These are phyloP conservation scores for Andricus curvator DNA, from an alignment of 2,888 invertebrate genomes.

Conservation along the genomic window DNA sequence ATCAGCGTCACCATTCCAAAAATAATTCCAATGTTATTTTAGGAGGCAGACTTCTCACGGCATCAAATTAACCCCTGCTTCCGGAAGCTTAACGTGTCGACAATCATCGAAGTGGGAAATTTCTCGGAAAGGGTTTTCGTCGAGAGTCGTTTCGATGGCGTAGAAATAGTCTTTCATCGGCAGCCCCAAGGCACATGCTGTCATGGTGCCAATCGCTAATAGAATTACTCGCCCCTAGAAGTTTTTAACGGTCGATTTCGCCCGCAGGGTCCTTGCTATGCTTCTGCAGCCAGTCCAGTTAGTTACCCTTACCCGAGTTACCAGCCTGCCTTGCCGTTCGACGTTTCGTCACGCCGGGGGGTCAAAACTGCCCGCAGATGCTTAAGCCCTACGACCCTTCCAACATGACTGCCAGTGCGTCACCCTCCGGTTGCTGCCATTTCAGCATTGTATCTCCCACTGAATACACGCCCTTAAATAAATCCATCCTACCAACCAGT, in stretches of 20 bases:
- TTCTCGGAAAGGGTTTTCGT: slow-evolving; percentile 1
- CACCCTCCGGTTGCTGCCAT: slow-evolving; percentile 44
- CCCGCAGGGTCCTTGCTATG: slow-evolving; percentile 57
- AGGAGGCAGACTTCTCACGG: neutral
- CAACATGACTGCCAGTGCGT: slow-evolving; percentile 50
- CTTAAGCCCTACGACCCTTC: slow-evolving; percentile 58
- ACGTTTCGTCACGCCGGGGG: slow-evolving; percentile 75
- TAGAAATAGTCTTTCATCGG: neutral
- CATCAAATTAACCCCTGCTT: neutral
- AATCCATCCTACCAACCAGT: slow-evolving; percentile 54
- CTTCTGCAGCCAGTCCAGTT: slow-evolving; percentile 49
- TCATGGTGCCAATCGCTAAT: slow-evolving; percentile 61
- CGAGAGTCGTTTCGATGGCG: slow-evolving; percentile 23
- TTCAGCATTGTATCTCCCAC: slow-evolving; percentile 67
- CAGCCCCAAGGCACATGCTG: slow-evolving; percentile 21
- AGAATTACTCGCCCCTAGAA: slow-evolving; percentile 70
- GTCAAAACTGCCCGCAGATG: slow-evolving; percentile 77
- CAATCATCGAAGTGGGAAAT: slow-evolving; percentile 4
- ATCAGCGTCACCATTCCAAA: neutral
- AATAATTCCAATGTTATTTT: neutral
- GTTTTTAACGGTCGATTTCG: slow-evolving; percentile 78
- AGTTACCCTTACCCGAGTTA: slow-evolving; percentile 49
- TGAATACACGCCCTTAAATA: slow-evolving; percentile 70
- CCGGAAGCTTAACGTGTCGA: neutral
- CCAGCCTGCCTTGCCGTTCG: slow-evolving; percentile 66